These are phyloP conservation scores for Platichthys stellatus DNA, from an alignment of 2,113 vertebrate genomes.

Conservation along the genomic window DNA sequence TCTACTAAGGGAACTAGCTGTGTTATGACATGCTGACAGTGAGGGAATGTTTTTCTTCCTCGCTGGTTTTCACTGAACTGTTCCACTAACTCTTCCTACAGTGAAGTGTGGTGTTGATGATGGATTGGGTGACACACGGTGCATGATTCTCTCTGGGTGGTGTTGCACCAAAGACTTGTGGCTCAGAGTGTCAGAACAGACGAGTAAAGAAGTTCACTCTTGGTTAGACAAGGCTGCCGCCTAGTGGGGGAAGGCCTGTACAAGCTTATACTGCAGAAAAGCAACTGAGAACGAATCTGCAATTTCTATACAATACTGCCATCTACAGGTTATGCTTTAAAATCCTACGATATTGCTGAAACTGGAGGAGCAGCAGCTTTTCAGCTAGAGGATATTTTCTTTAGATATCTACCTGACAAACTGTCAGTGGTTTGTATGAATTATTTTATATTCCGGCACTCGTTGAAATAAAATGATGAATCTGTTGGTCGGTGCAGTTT, in stretches of 20 bases:
- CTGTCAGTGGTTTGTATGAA: background rate
- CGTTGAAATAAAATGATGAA: no score
- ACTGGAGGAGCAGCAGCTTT: background rate
- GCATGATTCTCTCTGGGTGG: constrained; percentile 33
- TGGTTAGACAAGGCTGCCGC: constrained; percentile 41
- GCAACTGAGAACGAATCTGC: background rate
- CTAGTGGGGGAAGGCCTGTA: constrained; percentile 46
- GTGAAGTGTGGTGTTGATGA: background rate
- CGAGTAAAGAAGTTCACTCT: background rate
- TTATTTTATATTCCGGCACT: no score
- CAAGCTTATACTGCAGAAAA: background rate
- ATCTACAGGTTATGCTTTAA: constrained; percentile 26
- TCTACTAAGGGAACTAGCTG: constrained; percentile 5
- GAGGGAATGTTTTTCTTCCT: no score
- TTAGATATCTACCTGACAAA: background rate
- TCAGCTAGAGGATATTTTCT: background rate
- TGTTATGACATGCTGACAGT: constrained; percentile 10
- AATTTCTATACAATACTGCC: constrained; percentile 31
- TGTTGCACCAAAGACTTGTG: background rate
- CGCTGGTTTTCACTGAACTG: background rate
- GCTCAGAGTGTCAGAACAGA: background rate
- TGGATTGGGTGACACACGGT: constrained; percentile 2
- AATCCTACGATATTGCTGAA: background rate
- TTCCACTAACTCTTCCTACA: background rate
- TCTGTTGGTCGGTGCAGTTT: no score